A percentile compares a stretch with the other conserved stretches of the same genome.
Conservation (phyloP, 2,888 invertebrate genomes). For the Amphipoea lucens region DNA sequence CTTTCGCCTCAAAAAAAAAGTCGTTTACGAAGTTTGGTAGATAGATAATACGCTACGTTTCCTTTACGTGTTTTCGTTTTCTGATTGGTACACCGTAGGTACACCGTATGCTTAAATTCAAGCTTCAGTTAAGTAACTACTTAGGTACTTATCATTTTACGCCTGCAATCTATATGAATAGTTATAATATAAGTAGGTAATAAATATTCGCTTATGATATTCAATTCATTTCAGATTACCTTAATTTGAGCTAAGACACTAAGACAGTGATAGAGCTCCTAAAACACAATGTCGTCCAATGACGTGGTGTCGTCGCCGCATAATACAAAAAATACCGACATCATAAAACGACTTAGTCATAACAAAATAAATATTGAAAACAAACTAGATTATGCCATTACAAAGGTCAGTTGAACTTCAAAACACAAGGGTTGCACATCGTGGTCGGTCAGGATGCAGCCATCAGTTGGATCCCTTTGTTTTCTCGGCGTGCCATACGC, state of each 20-base stretch:
- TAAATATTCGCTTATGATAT: not conserved
- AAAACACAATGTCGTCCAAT: not conserved
- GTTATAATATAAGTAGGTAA: no score
- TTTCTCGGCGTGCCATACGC: slow-evolving; percentile 80
- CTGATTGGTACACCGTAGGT: no score
- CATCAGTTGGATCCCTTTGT: slow-evolving; percentile 83
- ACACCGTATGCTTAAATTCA: not conserved
- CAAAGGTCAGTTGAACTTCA: slow-evolving; percentile 56
- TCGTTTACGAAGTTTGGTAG: no score
- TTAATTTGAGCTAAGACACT: not conserved
- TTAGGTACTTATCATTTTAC: not conserved
- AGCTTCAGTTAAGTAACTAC: not conserved
- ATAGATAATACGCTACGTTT: no score
- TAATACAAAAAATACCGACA: no score
- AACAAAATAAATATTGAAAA: not conserved
- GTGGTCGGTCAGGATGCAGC: slow-evolving; percentile 78
- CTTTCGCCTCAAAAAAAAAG: no score
- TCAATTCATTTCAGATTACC: not conserved
- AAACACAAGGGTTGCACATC: slow-evolving; percentile 71
- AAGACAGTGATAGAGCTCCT: not conserved
- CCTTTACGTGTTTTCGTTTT: no score
- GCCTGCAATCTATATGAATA: not conserved
- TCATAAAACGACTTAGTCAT: not conserved
- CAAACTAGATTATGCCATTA: slow-evolving; percentile 39
- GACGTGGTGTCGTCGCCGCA: no score